phyloP scores from a whole-genome alignment of 2,113 vertebrate genomes.

The Fulmarus glacialis region DNA sequence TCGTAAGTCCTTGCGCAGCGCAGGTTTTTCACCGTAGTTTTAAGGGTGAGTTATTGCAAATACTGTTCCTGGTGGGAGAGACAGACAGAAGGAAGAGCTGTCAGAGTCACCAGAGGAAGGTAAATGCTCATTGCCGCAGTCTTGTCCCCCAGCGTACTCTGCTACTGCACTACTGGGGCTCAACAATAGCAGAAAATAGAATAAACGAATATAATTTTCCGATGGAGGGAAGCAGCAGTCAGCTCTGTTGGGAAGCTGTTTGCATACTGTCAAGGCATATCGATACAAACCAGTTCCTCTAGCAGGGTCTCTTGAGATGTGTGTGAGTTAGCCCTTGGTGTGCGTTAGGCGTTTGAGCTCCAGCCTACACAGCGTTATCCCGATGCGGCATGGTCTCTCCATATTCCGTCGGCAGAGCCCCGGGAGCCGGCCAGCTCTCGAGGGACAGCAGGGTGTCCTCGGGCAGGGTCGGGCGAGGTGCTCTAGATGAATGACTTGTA shows the following conservation, averaged over 20 bases:
- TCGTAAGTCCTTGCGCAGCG: fast-evolving
- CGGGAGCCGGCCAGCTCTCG: neutral
- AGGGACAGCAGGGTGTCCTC: neutral
- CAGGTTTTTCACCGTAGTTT: neutral
- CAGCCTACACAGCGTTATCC: neutral
- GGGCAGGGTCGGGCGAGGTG: constrained; percentile 7
- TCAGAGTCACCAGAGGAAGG: neutral
- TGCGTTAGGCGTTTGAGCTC: neutral
- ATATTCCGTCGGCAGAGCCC: neutral
- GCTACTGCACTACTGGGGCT: neutral
- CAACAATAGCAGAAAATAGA: neutral
- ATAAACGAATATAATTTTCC: fast-evolving
- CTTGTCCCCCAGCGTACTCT: neutral
- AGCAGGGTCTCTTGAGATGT: fast-evolving
- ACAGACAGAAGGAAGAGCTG: neutral
- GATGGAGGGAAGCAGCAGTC: neutral
- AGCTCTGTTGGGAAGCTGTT: neutral
- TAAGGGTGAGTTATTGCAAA: neutral
- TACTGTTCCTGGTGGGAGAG: neutral
- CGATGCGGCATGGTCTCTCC: fast-evolving
- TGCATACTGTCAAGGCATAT: fast-evolving
- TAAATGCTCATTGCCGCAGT: fast-evolving
- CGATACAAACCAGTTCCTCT: neutral
- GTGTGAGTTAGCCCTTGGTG: neutral
- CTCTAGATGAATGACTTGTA: constrained; percentile 68